phyloP scores from a whole-genome alignment of 2,888 invertebrate genomes.

The Apodemia hepburni region DNA sequence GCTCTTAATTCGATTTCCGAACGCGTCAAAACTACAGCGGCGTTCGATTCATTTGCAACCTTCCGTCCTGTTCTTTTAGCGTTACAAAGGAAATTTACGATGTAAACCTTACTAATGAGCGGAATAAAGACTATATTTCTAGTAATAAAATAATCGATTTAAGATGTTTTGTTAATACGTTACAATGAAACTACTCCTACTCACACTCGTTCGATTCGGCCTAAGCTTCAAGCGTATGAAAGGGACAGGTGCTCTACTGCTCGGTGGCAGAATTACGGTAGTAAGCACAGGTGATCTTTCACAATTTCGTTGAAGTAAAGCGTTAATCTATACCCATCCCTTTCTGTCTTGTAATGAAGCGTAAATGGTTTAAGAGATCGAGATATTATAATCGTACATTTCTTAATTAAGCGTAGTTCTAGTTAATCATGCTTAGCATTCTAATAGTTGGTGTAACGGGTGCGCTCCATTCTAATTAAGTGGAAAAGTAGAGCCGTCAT shows the following conservation, averaged over 20 bases:
- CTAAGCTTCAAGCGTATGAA: slow-evolving; percentile 75
- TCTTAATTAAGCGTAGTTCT: slow-evolving; percentile 60
- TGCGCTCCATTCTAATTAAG: slow-evolving; percentile 56
- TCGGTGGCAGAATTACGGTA: slow-evolving; percentile 76
- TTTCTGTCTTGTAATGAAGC: slow-evolving; percentile 42
- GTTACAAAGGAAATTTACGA: slow-evolving; percentile 29
- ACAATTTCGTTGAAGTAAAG: slow-evolving; percentile 63
- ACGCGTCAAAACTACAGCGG: slow-evolving; percentile 74
- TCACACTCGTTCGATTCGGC: slow-evolving; percentile 76
- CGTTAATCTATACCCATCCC: slow-evolving; percentile 66
- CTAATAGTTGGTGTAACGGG: slow-evolving; percentile 54
- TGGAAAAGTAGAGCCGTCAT: slow-evolving; percentile 48
- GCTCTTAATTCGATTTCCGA: slow-evolving; percentile 77
- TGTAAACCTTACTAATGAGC: slow-evolving; percentile 24
- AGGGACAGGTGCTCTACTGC: slow-evolving; percentile 78
- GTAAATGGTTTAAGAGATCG: slow-evolving; percentile 43
- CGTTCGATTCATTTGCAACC: slow-evolving; percentile 70
- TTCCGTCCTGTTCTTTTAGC: slow-evolving; percentile 66
- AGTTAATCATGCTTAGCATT: slow-evolving; percentile 68
- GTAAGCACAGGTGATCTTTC: slow-evolving; percentile 81
- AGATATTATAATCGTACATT: slow-evolving; percentile 43
- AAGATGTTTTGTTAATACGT: slow-evolving; percentile 40
- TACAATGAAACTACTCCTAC: slow-evolving; percentile 70
- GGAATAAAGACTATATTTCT: slow-evolving; percentile 38
- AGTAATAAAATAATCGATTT: slow-evolving; percentile 29